Conservation (phyloP, 2,888 invertebrate genomes). For the Dolichopus griseipennis region DNA sequence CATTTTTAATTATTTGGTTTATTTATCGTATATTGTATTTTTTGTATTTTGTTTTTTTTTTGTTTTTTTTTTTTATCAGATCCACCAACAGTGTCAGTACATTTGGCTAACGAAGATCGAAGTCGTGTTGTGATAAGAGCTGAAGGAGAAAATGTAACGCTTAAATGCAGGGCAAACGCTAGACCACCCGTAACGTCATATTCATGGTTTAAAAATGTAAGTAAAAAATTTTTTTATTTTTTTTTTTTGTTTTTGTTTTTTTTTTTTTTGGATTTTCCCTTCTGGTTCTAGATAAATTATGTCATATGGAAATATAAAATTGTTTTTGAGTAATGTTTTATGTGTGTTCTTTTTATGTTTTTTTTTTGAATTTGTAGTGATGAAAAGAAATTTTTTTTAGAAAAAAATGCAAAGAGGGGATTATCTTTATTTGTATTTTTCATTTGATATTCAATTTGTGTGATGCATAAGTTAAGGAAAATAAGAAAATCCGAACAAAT, state of each 20-base stretch:
- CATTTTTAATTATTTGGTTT: neutral
- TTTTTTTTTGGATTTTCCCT: neutral
- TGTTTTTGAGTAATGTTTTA: too few relatives aligned
- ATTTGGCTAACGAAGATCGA: conserved; percentile 56
- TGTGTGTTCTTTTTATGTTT: too few relatives aligned
- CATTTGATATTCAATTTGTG: too few relatives aligned
- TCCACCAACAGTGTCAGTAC: conserved; percentile 66
- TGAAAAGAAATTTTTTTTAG: too few relatives aligned
- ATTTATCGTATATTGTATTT: neutral
- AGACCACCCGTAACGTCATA: conserved; percentile 65
- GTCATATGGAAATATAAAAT: too few relatives aligned
- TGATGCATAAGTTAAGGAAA: too few relatives aligned
- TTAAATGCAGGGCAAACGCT: conserved; percentile 69
- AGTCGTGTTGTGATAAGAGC: conserved; percentile 48
- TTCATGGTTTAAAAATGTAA: conserved; percentile 75
- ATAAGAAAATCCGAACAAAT: too few relatives aligned
- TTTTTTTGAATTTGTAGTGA: too few relatives aligned
- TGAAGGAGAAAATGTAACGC: conserved; percentile 69
- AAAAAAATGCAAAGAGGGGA: too few relatives aligned
- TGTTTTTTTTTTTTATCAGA: conserved; percentile 49
- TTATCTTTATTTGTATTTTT: too few relatives aligned
- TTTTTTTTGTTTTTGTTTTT: neutral
- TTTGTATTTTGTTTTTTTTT: neutral
- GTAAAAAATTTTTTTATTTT: conserved; percentile 32
- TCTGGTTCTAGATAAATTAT: neutral